Evolutionary conservation across 2,888 invertebrate genomes (phyloP).

Genomic region (Plagiodera versicolora): DNA sequence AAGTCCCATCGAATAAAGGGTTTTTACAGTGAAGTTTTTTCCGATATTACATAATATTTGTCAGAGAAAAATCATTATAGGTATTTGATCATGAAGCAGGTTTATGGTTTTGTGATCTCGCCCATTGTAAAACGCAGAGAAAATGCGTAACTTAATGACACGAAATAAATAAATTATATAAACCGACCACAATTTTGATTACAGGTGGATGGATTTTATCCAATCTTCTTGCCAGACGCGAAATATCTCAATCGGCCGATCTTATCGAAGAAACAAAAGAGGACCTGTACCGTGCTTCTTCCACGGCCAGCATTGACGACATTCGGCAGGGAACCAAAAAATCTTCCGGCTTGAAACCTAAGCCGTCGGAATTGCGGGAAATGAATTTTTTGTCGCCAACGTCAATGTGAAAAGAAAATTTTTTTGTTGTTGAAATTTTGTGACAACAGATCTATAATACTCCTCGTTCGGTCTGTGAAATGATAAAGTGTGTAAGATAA

Average conservation of each 20-base stretch:
- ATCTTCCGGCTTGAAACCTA: constrained; percentile 56
- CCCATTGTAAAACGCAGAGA: too few relatives aligned
- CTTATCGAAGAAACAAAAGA: constrained; percentile 64
- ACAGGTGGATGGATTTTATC: constrained; percentile 65
- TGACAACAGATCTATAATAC: constrained; percentile 8
- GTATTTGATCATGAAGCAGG: too few relatives aligned
- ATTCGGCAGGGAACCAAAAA: constrained; percentile 47
- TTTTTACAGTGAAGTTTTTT: too few relatives aligned
- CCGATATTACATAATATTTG: too few relatives aligned
- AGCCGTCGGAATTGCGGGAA: constrained; percentile 74
- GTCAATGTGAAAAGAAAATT: constrained; percentile 64
- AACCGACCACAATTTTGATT: too few relatives aligned
- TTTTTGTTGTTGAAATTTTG: neutral
- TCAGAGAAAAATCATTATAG: too few relatives aligned
- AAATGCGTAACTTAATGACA: too few relatives aligned
- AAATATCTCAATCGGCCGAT: constrained; percentile 61
- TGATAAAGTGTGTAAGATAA: constrained; percentile 11
- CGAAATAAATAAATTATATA: too few relatives aligned
- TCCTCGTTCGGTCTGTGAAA: constrained; percentile 5
- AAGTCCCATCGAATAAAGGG: too few relatives aligned
- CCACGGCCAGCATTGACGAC: constrained; percentile 41
- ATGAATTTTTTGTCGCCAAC: constrained; percentile 88
- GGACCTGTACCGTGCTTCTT: constrained; percentile 36
- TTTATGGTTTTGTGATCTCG: neutral
- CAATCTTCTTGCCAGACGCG: constrained; percentile 67